Base-by-base conservation (phyloP, 2,113 vertebrate genomes). In the Scophthalmus maximus region DNA sequence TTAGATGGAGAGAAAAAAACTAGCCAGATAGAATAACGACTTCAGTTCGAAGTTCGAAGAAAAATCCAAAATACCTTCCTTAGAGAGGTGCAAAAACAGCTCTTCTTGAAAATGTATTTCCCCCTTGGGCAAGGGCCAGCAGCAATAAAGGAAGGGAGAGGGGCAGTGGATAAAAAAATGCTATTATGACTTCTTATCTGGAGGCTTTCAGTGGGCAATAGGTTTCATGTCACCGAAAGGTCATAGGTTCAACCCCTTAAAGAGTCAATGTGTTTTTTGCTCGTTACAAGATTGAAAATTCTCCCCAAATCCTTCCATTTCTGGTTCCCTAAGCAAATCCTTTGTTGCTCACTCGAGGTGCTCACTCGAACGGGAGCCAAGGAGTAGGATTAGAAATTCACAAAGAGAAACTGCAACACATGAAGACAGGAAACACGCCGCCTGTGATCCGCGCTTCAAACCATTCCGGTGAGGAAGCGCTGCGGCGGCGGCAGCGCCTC, bases 381-480 rank as follows among this genome's bases (percentile, higher is more conserved):
- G 18, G 14, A 34, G 26, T 22, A 14, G n/a, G 23, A 22, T 58
- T 26, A 29, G 8, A 56, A 40, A 52, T 5, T 34, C 36, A 22
- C 14, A 20, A 12, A 44, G 18, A 38, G 40, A 10, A 12, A 51
- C 1, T 26, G 53, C 58, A 52, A 55, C 25, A 38, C 17, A 26
- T 40, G n/a, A 58, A 60, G n/a, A 56, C 38, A 30, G 53, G 23
- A 62, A 70, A 69, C 20, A 0, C 4, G 0, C 26, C 0, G 12
- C 0, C 58, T 82, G 38, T 67, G 44, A 53, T 80, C 27, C 9
- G 0, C 32, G 27, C 53, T 59, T 67, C 65, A 81, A 65, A 73
- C 57, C 22, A 3, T 53, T n/a, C 49, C 1, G 2, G 1, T 12
- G 53, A 56, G 57, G 58, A 76, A 18, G 2, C 3, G 1, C 26